Conservation (phyloP, 1,140 invertebrate genomes). For the Teleogryllus occipitalis region DNA sequence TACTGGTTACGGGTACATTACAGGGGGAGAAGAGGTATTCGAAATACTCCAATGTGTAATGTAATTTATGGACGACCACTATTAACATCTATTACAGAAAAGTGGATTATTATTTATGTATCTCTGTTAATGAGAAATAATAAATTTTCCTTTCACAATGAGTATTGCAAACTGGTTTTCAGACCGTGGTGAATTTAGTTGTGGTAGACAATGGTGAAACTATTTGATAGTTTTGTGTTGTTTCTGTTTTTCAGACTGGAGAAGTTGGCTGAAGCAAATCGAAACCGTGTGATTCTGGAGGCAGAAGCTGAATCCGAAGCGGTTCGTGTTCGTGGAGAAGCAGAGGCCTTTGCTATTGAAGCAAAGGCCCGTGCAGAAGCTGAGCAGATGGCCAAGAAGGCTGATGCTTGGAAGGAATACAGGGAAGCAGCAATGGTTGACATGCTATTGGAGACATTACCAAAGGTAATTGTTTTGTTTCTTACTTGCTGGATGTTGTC, state of each 20-base stretch:
- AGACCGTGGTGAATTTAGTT: too few relatives aligned
- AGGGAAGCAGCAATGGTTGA: constrained; percentile 94
- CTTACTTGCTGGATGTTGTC: too few relatives aligned
- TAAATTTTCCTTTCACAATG: too few relatives aligned
- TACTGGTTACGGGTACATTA: too few relatives aligned
- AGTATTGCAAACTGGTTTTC: too few relatives aligned
- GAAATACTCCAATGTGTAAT: too few relatives aligned
- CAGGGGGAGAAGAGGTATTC: too few relatives aligned
- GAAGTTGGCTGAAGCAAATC: constrained; percentile 87
- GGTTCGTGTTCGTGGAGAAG: constrained; percentile 70
- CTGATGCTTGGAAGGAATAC: constrained; percentile 93
- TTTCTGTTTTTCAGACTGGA: constrained; percentile 53
- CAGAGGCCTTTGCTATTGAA: constrained; percentile 88
- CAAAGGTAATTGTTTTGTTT: constrained; percentile 58
- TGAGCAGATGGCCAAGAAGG: constrained; percentile 93
- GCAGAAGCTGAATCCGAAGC: constrained; percentile 93
- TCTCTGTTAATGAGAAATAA: not conserved
- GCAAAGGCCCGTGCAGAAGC: constrained; percentile 92
- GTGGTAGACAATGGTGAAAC: too few relatives aligned
- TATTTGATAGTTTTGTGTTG: not conserved
- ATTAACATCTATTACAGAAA: too few relatives aligned
- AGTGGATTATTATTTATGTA: not conserved
- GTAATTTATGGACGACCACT: too few relatives aligned
- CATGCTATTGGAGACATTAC: constrained; percentile 92
- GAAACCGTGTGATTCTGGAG: constrained; percentile 73